Evolutionary conservation across 2,113 vertebrate genomes (phyloP).

Genomic region (Coregonus clupeaformis): DNA sequence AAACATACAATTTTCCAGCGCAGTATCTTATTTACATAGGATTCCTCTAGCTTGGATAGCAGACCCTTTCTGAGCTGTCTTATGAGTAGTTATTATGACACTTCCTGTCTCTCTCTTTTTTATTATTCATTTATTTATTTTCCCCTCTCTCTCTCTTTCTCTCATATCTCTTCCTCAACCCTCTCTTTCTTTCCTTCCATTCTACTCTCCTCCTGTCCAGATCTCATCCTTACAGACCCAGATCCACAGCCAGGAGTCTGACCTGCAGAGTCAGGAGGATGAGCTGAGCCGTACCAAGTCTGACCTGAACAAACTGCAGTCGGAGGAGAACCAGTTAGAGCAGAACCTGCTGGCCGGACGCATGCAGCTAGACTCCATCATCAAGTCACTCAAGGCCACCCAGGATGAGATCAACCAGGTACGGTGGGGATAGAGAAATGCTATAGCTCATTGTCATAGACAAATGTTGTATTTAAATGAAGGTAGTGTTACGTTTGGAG

Average conservation of each 20-base stretch:
- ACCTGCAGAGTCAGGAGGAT: conserved; percentile 86
- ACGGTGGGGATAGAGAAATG: too few species aligned
- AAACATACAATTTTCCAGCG: too few species aligned
- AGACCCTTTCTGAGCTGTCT: too few species aligned
- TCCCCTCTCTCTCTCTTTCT: not conserved
- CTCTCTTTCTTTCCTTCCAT: too few species aligned
- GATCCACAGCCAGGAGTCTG: conserved; percentile 89
- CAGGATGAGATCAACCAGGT: conserved; percentile 54
- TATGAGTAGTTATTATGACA: too few species aligned
- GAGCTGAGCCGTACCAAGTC: conserved; percentile 83
- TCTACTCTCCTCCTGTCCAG: conserved; percentile 61
- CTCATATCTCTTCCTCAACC: not conserved
- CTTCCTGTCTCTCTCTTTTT: too few species aligned
- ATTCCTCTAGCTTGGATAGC: not conserved
- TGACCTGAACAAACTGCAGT: conserved; percentile 86
- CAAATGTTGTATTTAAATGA: too few species aligned
- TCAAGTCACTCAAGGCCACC: conserved; percentile 88
- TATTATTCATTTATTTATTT: too few species aligned
- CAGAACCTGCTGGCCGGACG: conserved; percentile 87
- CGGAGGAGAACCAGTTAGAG: conserved; percentile 90
- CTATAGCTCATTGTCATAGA: too few species aligned
- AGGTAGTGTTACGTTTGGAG: too few species aligned
- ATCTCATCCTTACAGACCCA: conserved; percentile 90
- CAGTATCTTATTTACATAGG: too few species aligned
- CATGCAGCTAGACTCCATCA: conserved; percentile 89